These are phyloP conservation scores for Oceanodroma leucorhoa DNA, from an alignment of 2,797 vertebrate genomes.

Conservation along the genomic window DNA sequence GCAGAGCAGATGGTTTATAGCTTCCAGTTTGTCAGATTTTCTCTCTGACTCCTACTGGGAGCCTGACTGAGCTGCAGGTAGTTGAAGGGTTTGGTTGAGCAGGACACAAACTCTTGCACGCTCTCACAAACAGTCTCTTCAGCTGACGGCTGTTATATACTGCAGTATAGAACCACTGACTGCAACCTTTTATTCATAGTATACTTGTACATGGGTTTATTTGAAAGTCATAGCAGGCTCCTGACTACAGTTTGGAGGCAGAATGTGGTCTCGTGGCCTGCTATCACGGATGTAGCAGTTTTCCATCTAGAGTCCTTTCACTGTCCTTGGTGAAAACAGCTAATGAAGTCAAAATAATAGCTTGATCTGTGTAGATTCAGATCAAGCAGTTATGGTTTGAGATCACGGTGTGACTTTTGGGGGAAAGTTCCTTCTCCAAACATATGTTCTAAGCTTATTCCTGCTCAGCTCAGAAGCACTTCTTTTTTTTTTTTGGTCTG, in stretches of 20 bases:
- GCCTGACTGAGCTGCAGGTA: not conserved
- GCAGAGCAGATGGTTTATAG: constrained; percentile 23
- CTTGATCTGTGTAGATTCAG: not conserved
- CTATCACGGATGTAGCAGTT: not conserved
- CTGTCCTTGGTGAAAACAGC: not conserved
- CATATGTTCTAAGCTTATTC: not conserved
- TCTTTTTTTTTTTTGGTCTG: not conserved
- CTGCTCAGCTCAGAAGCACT: not conserved
- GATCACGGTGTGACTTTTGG: not conserved
- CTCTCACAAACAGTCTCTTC: not conserved
- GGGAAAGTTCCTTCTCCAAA: not conserved
- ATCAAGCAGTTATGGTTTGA: not conserved
- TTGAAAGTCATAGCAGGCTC: not conserved
- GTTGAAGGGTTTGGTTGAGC: not conserved
- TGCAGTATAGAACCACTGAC: not conserved
- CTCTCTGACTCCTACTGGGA: not conserved
- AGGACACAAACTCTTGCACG: not conserved
- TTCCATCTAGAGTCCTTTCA: not conserved
- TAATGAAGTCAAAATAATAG: not conserved
- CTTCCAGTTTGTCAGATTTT: not conserved
- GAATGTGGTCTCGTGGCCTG: not conserved
- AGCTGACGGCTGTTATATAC: not conserved
- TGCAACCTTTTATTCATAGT: not conserved
- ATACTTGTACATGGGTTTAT: not conserved
- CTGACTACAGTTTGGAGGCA: fast-evolving